Conservation (phyloP, 2,888 invertebrate species). For the Rhimphoctona megacephalus region DNA sequence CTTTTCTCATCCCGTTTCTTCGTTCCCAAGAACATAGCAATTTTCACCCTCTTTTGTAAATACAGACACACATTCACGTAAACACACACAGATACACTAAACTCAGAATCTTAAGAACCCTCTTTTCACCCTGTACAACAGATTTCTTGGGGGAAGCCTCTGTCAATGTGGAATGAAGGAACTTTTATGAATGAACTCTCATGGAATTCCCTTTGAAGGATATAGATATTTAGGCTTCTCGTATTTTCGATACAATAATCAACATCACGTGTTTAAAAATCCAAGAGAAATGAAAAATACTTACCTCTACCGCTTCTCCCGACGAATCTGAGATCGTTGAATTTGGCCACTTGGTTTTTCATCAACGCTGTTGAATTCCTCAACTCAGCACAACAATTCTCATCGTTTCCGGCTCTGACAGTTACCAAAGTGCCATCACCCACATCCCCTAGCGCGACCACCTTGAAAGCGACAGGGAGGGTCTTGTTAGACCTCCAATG, state of each 20-base stretch:
- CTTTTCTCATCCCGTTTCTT: conserved; percentile 65
- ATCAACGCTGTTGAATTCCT: conserved; percentile 98
- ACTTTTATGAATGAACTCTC: conserved; percentile 61
- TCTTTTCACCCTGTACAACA: conserved; percentile 48
- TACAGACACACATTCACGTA: background rate
- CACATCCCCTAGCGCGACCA: conserved; percentile 97
- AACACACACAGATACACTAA: conserved; percentile 34
- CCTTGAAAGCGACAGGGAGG: conserved; percentile 98
- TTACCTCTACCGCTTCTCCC: conserved; percentile 99
- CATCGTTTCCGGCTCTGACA: conserved; percentile 98
- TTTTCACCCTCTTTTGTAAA: conserved; percentile 68
- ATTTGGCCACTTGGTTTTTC: conserved; percentile 99
- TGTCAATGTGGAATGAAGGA: conserved; percentile 49
- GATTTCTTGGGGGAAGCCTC: conserved; percentile 61
- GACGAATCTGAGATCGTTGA: conserved; percentile 99
- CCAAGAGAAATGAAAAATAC: conserved; percentile 74
- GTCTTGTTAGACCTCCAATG: conserved; percentile 99
- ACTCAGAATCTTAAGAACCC: conserved; percentile 61
- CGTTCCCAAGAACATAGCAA: conserved; percentile 44
- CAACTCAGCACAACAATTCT: conserved; percentile 98
- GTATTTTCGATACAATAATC: conserved; percentile 3
- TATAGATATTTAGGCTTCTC: background rate
- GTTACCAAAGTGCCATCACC: conserved; percentile 98
- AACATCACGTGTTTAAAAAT: background rate
- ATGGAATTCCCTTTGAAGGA: conserved; percentile 14